phyloP scores from a whole-genome alignment of 2,888 invertebrate genomes.

The Apodemia hepburni region DNA sequence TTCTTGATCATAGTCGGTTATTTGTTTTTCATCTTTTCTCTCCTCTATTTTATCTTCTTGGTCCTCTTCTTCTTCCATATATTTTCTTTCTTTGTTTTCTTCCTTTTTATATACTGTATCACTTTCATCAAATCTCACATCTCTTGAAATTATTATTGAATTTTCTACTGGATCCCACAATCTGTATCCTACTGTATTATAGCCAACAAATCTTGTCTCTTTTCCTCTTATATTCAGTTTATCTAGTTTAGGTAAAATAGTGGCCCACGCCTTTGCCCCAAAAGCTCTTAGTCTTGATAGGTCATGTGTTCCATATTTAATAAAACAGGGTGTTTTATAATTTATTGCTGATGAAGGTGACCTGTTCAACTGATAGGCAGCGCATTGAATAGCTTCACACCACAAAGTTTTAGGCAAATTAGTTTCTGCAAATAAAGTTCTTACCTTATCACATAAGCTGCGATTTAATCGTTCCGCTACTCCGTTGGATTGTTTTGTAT shows the following conservation, averaged over 20 bases:
- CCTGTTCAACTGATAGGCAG: no score
- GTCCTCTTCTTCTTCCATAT: no score
- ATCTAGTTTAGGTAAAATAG: not conserved
- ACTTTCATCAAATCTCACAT: slow-evolving; percentile 12
- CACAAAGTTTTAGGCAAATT: not conserved
- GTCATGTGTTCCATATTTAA: not conserved
- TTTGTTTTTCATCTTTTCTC: no score
- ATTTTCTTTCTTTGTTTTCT: no score
- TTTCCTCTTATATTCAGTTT: not conserved
- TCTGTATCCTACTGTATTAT: slow-evolving; percentile 20
- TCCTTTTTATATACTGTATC: not conserved
- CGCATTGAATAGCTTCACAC: no score
- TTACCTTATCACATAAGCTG: not conserved
- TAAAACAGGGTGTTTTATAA: no score
- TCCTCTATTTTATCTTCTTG: no score
- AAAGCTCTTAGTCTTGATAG: not conserved
- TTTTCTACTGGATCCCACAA: slow-evolving; percentile 25
- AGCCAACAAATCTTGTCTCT: slow-evolving; percentile 27
- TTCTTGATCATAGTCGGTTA: no score
- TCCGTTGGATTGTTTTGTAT: not conserved
- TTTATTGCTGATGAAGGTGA: not conserved
- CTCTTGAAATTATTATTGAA: slow-evolving; percentile 16
- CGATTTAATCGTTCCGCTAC: not conserved
- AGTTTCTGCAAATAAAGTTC: not conserved
- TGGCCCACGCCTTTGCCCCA: not conserved